Evolutionary conservation across 1,140 invertebrate genomes (phyloP), one percentile per base, ranked within the genome.

Genomic region (Kradibia gibbosae): DNA sequence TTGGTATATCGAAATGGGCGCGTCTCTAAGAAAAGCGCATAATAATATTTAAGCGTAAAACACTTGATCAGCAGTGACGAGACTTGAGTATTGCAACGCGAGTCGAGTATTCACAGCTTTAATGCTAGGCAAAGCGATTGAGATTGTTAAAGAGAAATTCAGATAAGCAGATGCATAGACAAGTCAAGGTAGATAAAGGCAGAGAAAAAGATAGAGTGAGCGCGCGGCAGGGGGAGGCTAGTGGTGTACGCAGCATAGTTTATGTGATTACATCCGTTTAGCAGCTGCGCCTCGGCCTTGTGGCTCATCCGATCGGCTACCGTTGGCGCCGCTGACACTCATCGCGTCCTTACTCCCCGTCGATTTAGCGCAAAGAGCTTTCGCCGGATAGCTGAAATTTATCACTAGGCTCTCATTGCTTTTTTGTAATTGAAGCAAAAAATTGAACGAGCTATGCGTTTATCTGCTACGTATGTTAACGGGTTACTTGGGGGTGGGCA

Each of bases 371-470:
- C 73, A 36, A 60, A n/a, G 25, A 39, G 36, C 53, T 76, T 76
- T 60, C 10, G 60, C 11, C 28, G 17, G 39, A 67, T 48, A 36
- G 60, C 25, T 48, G 42, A 57, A 77, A 77, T 78, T 78, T 78
- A 78, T 78, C 48, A 20, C 62, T 10, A 39, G 57, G 57, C 7
- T n/a, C 36, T 22, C 57, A n/a, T n/a, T 28, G 28, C 45, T 74
- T 50, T 28, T 78, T 71, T 71, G 39, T 78, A 78, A 78, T 78
- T 78, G 39, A 78, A 78, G 50, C 42, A 42, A 17, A 11, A 65
- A 78, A 65, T 34, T 36, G 13, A 11, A 22, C 20, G 4, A 3
- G 7, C 31, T 42, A 3, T 17, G 17, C 34, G 57, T 20, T 15
- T 15, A 1, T 17, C 48, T 55, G 65, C n/a, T 17, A 22, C 25